Evolutionary conservation across 2,113 vertebrate genomes (phyloP), one percentile per base, ranked within the genome.

Genomic region (Neolamprologus fasciatus): DNA sequence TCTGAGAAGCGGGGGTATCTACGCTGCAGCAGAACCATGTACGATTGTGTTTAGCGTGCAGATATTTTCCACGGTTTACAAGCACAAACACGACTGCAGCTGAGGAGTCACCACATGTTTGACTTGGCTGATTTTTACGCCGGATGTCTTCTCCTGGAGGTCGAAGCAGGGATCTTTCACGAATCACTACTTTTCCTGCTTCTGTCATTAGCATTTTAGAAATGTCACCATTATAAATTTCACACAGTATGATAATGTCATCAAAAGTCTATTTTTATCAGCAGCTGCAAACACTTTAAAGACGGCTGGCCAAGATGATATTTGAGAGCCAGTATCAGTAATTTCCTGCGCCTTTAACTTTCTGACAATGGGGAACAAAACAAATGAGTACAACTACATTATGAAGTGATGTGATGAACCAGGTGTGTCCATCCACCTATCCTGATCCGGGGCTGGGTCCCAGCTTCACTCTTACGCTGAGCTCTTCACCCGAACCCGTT

Each of bases 401-500:
- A 71, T 73, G 37, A 45, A 26, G n/a, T 45, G 37, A 73, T 45
- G n/a, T 73, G 37, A 42, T 42, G 37, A 23, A 45, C 10, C 19
- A 37, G 33, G 33, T 0, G 19, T 37, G 11, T 66, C 4, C 61
- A 37, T n/a, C 33, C 61, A 66, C 0, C 61, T n/a, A n/a, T 37
- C 61, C 61, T 66, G 19, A 66, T 66, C 17, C 2, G 17, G 17
- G 61, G 61, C 61, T 66, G 61, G 33, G 33, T 66, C 19, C 33
- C 33, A 37, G 33, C 10, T 37, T 66, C 33, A 37, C 10, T 66
- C 17, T 50, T 50, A 19, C 1, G 47, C 47, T 19, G 47, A 50
- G 47, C 47, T 50, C 61, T n/a, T 21, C 17, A 66, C 0, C 33
- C 2, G 0, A 37, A n/a, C 61, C 61, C 3, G 1, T 66, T n/a